Evolutionary conservation across 2,888 invertebrate species (phyloP).

Genomic region (Drosophila suboccidentalis): DNA sequence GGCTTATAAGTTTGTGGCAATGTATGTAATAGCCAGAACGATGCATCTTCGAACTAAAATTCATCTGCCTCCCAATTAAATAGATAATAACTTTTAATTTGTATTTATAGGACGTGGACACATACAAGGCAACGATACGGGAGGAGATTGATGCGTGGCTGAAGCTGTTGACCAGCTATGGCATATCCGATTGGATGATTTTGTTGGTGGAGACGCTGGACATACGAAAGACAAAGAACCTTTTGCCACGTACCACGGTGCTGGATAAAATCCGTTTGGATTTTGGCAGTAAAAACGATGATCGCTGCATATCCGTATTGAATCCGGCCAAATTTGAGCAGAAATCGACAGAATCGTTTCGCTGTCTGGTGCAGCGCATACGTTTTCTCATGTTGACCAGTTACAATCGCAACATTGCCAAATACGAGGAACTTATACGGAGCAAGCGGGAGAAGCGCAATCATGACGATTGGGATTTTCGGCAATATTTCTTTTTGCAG

Average conservation of each 20-base stretch:
- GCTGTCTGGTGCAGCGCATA: slow-evolving; percentile 93
- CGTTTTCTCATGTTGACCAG: slow-evolving; percentile 92
- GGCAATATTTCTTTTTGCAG: slow-evolving; percentile 96
- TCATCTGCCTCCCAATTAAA: background rate
- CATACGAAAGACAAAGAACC: slow-evolving; percentile 95
- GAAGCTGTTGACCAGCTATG: slow-evolving; percentile 90
- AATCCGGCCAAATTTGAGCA: slow-evolving; percentile 96
- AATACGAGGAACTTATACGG: slow-evolving; percentile 96
- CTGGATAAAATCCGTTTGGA: slow-evolving; percentile 97
- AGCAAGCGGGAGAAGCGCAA: slow-evolving; percentile 95
- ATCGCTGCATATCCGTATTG: slow-evolving; percentile 94
- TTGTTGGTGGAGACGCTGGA: slow-evolving; percentile 97
- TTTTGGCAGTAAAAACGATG: slow-evolving; percentile 95
- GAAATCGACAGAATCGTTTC: slow-evolving; percentile 96
- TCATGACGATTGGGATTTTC: slow-evolving; percentile 97
- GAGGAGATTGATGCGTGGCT: slow-evolving; percentile 97
- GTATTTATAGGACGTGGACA: slow-evolving; percentile 92
- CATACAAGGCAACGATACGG: slow-evolving; percentile 94
- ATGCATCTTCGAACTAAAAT: too few species aligned
- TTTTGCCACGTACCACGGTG: slow-evolving; percentile 96
- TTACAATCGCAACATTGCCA: slow-evolving; percentile 93
- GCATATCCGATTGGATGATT: slow-evolving; percentile 96
- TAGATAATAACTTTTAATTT: slow-evolving; percentile 3
- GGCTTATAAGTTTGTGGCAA: background rate
- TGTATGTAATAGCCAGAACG: too few species aligned